Evolutionary conservation across 2,888 invertebrate species (phyloP).

Genomic region (Digitonthophagus gazella): DNA sequence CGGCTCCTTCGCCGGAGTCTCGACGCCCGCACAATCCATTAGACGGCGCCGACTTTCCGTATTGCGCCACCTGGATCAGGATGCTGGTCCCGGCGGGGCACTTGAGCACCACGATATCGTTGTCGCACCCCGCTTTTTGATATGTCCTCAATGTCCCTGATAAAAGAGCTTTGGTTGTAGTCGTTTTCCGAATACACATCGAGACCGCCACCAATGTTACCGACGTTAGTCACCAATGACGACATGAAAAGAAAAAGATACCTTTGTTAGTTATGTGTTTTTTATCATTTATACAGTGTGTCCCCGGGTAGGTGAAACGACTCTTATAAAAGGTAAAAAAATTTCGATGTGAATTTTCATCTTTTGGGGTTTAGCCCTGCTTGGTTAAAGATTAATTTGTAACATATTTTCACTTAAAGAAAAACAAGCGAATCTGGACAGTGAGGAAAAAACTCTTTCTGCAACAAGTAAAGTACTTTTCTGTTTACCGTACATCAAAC

Average conservation of each 20-base stretch:
- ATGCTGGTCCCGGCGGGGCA: conserved; percentile 92
- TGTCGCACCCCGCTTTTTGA: conserved; percentile 90
- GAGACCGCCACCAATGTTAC: no score
- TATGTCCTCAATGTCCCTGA: conserved; percentile 88
- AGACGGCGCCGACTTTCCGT: conserved; percentile 64
- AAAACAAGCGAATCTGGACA: no score
- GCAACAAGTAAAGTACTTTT: no score
- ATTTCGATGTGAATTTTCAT: no score
- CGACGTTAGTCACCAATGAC: neutral
- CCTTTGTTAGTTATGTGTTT: neutral
- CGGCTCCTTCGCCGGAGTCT: conserved; percentile 55
- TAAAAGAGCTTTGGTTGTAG: conserved; percentile 68
- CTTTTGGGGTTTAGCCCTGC: no score
- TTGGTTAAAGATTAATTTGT: no score
- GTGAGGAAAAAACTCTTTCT: no score
- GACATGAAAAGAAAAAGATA: neutral
- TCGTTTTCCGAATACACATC: neutral
- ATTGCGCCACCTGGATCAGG: conserved; percentile 87
- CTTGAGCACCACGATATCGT: conserved; percentile 79
- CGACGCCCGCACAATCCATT: conserved; percentile 44
- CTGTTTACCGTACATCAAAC: no score
- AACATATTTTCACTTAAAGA: no score
- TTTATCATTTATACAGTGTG: no score
- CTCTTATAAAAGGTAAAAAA: no score
- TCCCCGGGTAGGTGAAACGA: no score